These are phyloP conservation scores for Anoplopoma fimbria DNA, from an alignment of 2,113 vertebrate genomes.

Conservation along the genomic window DNA sequence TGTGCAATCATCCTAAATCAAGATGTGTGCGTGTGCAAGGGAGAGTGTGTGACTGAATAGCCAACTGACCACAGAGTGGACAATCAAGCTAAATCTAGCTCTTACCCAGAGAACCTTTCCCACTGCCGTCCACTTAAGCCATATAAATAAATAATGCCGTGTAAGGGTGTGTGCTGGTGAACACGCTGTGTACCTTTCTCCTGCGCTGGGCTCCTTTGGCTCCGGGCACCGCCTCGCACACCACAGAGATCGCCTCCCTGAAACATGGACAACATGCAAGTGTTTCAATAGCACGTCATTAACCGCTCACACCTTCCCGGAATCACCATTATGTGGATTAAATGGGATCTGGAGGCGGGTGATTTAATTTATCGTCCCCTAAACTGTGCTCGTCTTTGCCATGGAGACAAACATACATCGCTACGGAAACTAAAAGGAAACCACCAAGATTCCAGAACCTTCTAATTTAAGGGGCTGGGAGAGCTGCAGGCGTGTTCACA, in stretches of 20 bases:
- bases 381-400: slow-evolving; percentile 50
- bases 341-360: slow-evolving; percentile 50
- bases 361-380: slow-evolving; percentile 53
- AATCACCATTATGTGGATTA: slow-evolving; percentile 48
- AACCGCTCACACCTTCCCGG: slow-evolving; percentile 37
- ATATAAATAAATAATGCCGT: slow-evolving; percentile 79
- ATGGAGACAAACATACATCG: slow-evolving; percentile 69
- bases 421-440: slow-evolving; percentile 76
- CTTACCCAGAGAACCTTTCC: slow-evolving; percentile 69
- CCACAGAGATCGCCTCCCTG: slow-evolving; percentile 97
- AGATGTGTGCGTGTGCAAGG: slow-evolving; percentile 20
- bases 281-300: slow-evolving; percentile 31
- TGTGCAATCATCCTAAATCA: slow-evolving; percentile 64
- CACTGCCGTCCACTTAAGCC: slow-evolving; percentile 73
- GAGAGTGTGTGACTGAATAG: slow-evolving; percentile 45
- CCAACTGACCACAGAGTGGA: slow-evolving; percentile 76
- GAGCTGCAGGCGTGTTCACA: slow-evolving; percentile 35
- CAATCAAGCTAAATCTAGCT: slow-evolving; percentile 74
- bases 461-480: slow-evolving; percentile 73
- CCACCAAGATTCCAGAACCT: slow-evolving; percentile 76
- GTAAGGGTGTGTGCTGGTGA: slow-evolving; percentile 53
- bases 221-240: slow-evolving; percentile 96
- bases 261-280: slow-evolving; percentile 54
- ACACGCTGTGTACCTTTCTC: slow-evolving; percentile 89
- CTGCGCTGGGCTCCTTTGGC: slow-evolving; percentile 94